Conservation (phyloP, 2,888 invertebrate species). For the Rugalucina vietnamica region DNA sequence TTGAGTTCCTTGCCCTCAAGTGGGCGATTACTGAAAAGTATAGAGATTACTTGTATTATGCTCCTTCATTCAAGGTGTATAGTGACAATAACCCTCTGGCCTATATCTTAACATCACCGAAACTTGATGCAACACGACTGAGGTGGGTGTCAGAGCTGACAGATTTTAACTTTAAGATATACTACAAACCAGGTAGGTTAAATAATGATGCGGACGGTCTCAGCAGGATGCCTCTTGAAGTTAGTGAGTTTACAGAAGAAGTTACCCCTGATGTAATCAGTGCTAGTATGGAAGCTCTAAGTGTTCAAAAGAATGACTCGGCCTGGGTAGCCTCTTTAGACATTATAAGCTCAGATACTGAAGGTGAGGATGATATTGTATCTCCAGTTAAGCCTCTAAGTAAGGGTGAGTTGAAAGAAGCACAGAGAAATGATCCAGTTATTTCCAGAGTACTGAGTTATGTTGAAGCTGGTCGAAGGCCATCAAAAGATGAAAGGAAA, state of each 20-base stretch:
- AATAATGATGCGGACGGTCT: slow-evolving; percentile 43
- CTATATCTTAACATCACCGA: slow-evolving; percentile 41
- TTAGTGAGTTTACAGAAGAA: slow-evolving; percentile 17
- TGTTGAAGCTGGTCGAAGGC: not conserved
- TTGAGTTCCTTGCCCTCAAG: slow-evolving; percentile 11
- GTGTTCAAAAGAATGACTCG: not conserved
- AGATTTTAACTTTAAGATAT: slow-evolving; percentile 31
- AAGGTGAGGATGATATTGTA: not conserved
- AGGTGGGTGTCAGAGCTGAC: slow-evolving; percentile 38
- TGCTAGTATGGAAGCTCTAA: not conserved
- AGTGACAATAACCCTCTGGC: slow-evolving; percentile 43
- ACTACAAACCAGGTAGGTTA: slow-evolving; percentile 35
- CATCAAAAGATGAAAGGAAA: not conserved
- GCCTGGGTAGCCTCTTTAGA: not conserved
- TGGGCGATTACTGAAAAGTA: slow-evolving; percentile 9
- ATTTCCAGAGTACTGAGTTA: not conserved
- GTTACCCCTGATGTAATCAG: not conserved
- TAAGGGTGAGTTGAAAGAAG: not conserved
- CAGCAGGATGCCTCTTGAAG: slow-evolving; percentile 20
- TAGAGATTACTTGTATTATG: slow-evolving; percentile 13
- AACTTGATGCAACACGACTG: slow-evolving; percentile 35
- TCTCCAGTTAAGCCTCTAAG: not conserved
- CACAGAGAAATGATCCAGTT: not conserved
- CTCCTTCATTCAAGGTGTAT: slow-evolving; percentile 28
- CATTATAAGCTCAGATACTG: not conserved